A percentile compares a stretch with the other conserved stretches of the same genome.
These are phyloP conservation scores for Synanthedon myopaeformis DNA, from an alignment of 2,888 invertebrate species.

Conservation along the genomic window DNA sequence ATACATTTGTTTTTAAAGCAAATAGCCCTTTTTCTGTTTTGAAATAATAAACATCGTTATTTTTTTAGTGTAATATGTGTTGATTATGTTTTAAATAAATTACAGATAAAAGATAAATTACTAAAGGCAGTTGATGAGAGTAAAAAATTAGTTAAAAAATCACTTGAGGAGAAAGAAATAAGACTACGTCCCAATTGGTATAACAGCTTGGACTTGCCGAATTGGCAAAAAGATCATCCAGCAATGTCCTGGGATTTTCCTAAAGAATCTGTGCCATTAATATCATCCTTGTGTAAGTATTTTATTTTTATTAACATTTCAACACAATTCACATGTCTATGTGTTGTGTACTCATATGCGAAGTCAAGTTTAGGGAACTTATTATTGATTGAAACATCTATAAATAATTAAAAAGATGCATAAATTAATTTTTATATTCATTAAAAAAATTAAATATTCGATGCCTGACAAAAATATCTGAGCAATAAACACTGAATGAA, in stretches of 20 bases:
- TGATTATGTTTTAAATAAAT: background rate
- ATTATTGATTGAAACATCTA: too few relatives aligned
- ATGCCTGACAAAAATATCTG: too few relatives aligned
- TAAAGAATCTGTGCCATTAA: conserved; percentile 47
- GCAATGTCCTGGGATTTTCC: conserved; percentile 67
- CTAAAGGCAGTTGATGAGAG: conserved; percentile 65
- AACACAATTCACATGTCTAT: background rate
- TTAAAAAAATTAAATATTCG: too few relatives aligned
- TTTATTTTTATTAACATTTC: background rate
- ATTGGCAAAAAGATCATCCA: conserved; percentile 59
- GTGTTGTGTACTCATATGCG: background rate
- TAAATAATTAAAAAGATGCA: too few relatives aligned
- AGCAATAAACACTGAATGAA: too few relatives aligned
- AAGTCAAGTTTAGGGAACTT: too few relatives aligned
- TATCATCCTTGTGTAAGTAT: conserved; percentile 43
- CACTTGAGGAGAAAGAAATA: conserved; percentile 57
- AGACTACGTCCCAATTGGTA: conserved; percentile 53
- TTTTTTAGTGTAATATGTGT: too few relatives aligned
- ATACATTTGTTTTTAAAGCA: too few relatives aligned
- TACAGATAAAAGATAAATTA: conserved; percentile 61
- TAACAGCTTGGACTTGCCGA: conserved; percentile 50
- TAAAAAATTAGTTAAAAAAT: conserved; percentile 60
- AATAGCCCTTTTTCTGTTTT: too few relatives aligned
- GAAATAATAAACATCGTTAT: background rate
- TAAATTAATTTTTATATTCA: too few relatives aligned